Conservation (phyloP, 1,140 invertebrate species). For the silkworm (Bombyx mori) region ASM3026992v2 NC_085131.1:6248501-6249000, state of each 20-base stretch:
- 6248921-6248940: not conserved
- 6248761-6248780: constrained; percentile 60
- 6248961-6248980: no score
- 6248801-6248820: constrained; percentile 30
- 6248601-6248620: no score
- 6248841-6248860: constrained; percentile 14
- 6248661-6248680: no score
- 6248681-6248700: constrained; percentile 4
- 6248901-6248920: not conserved
- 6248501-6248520: no score
- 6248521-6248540: no score
- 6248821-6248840: constrained; percentile 30
- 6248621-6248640: no score
- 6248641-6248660: no score
- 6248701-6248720: no score
- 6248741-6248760: constrained; percentile 34
- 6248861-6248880: no score
- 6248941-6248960: not conserved
- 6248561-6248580: no score
- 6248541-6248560: no score
- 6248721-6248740: constrained; percentile 30
- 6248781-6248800: constrained; percentile 62
- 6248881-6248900: not conserved
- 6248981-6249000: not conserved
- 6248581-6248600: no score